Percentiles rank a stretch among this genome's conserved stretches.
Evolutionary conservation across 1,140 invertebrate species (phyloP).

Genomic region (Drosophila murphyi): DNA sequence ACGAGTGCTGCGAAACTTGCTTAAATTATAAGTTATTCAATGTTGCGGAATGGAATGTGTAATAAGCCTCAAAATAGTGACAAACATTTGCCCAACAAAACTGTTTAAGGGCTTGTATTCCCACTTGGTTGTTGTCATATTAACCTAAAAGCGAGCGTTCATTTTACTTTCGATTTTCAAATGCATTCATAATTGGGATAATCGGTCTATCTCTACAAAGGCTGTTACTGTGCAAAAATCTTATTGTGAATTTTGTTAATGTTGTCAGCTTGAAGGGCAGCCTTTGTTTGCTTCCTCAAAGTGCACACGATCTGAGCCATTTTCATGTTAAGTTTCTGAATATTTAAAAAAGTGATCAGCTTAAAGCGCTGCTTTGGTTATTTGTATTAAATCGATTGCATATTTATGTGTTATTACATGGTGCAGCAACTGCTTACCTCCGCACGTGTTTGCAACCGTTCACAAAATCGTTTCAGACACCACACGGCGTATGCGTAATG

Average conservation of each 20-base stretch:
- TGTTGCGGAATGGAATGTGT: slow-evolving; percentile 39
- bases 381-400: slow-evolving; percentile 26
- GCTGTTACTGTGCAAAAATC: too few species aligned
- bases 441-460: slow-evolving; percentile 1
- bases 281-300: too few species aligned
- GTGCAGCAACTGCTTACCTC: slow-evolving; percentile 1
- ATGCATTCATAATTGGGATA: too few species aligned
- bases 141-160: too few species aligned
- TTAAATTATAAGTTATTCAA: slow-evolving; percentile 26
- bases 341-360: neutral
- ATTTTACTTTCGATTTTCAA: too few species aligned
- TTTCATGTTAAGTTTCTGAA: too few species aligned
- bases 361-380: neutral
- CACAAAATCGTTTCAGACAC: slow-evolving; percentile 40
- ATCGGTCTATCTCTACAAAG: too few species aligned
- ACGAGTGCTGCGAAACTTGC: slow-evolving; percentile 1
- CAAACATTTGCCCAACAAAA: slow-evolving; percentile 1
- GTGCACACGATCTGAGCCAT: too few species aligned
- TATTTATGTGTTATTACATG: slow-evolving; percentile 17
- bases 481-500: slow-evolving; percentile 66
- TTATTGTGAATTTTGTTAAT: too few species aligned
- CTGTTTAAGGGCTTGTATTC: too few species aligned
- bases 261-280: too few species aligned
- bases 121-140: too few species aligned
- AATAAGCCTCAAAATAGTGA: slow-evolving; percentile 30